Percentiles rank a stretch among this genome's conserved stretches.
phyloP scores from a whole-genome alignment of 37 sponge, comb jelly and placozoan species.

The Lycopodina hypogea region DNA sequence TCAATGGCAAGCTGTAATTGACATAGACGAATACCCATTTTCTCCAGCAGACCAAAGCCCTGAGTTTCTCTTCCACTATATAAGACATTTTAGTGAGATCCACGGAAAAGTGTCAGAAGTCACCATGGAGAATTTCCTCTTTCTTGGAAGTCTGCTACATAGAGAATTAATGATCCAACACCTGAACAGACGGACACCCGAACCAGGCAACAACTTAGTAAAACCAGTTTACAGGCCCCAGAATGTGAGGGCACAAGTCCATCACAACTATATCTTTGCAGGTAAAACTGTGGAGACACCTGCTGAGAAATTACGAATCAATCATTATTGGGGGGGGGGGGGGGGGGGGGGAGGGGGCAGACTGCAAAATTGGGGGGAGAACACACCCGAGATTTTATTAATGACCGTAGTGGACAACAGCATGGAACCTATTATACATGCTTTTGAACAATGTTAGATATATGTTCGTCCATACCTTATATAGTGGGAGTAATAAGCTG shows the following conservation, averaged over 20 bases:
- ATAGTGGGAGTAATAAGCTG: too few species aligned
- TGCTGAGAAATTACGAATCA: conserved; percentile 39
- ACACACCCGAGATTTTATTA: conserved; percentile 49
- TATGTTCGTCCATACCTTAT: conserved; percentile 15
- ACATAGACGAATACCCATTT: conserved; percentile 82
- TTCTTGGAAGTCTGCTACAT: conserved; percentile 46
- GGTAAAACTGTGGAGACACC: conserved; percentile 36
- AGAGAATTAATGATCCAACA: conserved; percentile 46
- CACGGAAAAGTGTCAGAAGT: conserved; percentile 50
- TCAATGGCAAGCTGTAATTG: conserved; percentile 66
- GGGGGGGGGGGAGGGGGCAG: too few species aligned
- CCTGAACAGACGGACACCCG: conserved; percentile 44
- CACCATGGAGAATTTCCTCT: conserved; percentile 64
- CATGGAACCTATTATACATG: conserved; percentile 35
- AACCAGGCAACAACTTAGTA: conserved; percentile 49
- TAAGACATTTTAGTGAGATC: conserved; percentile 24
- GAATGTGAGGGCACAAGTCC: conserved; percentile 41
- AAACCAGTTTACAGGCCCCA: conserved; percentile 67
- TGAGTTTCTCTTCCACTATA: conserved; percentile 46
- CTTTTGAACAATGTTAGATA: conserved; percentile 28
- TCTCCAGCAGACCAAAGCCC: conserved; percentile 48
- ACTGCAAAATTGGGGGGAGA: conserved; percentile 71
- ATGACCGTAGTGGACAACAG: conserved; percentile 43
- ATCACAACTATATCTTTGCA: conserved; percentile 37
- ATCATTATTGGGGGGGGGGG: conserved; percentile 89